Conservation (phyloP, 2,113 vertebrate genomes). For the Siphamia tubifer region DNA sequence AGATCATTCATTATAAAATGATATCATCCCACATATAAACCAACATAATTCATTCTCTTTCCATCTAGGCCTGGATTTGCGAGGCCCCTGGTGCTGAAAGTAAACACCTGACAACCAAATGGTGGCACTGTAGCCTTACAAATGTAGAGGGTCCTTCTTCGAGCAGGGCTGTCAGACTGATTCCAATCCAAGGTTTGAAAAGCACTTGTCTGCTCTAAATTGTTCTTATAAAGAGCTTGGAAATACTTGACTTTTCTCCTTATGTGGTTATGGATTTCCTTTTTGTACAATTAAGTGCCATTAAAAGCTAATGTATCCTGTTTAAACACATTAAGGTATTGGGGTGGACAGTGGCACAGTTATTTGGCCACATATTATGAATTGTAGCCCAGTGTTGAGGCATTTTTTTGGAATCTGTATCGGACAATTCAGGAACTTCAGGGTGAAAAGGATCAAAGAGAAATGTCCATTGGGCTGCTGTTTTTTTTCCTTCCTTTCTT, state of each 20-base stretch:
- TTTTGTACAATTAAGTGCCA: constrained; percentile 81
- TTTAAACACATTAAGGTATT: constrained; percentile 74
- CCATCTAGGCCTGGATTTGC: not conserved
- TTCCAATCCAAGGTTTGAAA: constrained; percentile 82
- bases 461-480: constrained; percentile 39
- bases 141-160: constrained; percentile 45
- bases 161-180: constrained; percentile 57
- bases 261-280: constrained; percentile 82
- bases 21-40: constrained; percentile 24
- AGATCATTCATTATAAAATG: constrained; percentile 27
- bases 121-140: constrained; percentile 79
- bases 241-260: constrained; percentile 86
- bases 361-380: constrained; percentile 37
- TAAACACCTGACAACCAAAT: constrained; percentile 55
- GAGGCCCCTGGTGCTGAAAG: not conserved
- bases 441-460: constrained; percentile 53
- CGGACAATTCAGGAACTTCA: constrained; percentile 51
- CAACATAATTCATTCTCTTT: constrained; percentile 12
- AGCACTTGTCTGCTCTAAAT: constrained; percentile 85
- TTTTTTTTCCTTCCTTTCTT: constrained; percentile 15
- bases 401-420: constrained; percentile 57
- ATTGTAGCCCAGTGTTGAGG: constrained; percentile 30
- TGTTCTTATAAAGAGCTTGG: constrained; percentile 84
- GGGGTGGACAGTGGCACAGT: constrained; percentile 49
- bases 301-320: constrained; percentile 80